These are phyloP conservation scores for Zaprionus lachaisei DNA, from an alignment of 1,140 invertebrate species.

Conservation along the genomic window DNA sequence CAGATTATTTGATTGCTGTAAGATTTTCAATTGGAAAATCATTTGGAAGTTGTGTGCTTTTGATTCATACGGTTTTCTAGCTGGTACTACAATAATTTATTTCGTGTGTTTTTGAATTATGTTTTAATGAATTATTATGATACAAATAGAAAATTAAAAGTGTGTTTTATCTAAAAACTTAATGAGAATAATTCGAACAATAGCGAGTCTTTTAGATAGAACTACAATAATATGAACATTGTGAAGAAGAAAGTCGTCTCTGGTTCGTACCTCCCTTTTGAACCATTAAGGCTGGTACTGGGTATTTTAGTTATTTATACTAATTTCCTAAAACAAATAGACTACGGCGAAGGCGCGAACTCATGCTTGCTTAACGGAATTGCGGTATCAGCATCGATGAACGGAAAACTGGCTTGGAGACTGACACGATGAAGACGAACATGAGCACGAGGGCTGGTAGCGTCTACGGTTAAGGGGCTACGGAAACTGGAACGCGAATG, in stretches of 20 bases:
- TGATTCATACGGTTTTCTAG: background rate
- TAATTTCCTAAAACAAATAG: conserved; percentile 8
- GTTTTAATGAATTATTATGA: no score
- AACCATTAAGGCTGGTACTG: background rate
- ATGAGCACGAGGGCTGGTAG: background rate
- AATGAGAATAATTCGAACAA: no score
- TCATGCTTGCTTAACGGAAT: conserved; percentile 1
- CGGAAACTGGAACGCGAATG: conserved; percentile 18
- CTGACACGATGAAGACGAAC: background rate
- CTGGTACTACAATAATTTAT: background rate
- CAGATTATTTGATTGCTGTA: background rate
- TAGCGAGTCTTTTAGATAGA: no score
- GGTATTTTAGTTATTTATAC: conserved; percentile 2
- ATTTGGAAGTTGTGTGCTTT: background rate
- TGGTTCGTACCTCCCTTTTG: background rate
- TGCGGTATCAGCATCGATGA: background rate
- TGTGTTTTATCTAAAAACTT: no score
- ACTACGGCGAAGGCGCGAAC: background rate
- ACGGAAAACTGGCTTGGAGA: background rate
- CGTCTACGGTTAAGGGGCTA: background rate
- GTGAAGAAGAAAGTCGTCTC: no score
- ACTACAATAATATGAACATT: no score
- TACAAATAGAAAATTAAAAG: no score
- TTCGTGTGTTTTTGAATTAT: background rate
- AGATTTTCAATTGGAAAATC: background rate